Evolutionary conservation across 2,888 invertebrate genomes (phyloP).

Genomic region (Hoplodrina ambigua): DNA sequence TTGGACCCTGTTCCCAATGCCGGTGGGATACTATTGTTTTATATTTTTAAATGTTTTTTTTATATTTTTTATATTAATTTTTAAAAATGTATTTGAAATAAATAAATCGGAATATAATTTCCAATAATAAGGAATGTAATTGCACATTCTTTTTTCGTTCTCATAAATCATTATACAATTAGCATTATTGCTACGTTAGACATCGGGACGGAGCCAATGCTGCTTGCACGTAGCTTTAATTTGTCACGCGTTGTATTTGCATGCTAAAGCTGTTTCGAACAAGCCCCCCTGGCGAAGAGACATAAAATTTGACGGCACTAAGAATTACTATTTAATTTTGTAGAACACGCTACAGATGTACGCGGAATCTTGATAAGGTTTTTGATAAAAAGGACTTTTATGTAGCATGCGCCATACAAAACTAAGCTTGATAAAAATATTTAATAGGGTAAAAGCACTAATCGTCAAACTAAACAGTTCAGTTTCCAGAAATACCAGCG

Average conservation of each 20-base stretch:
- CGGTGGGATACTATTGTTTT: too few species aligned
- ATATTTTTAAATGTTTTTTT: too few species aligned
- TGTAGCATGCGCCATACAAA: too few species aligned
- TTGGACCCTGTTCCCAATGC: too few species aligned
- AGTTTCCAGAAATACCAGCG: too few species aligned
- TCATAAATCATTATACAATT: constrained; percentile 50
- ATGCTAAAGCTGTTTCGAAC: constrained; percentile 70
- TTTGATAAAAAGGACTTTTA: not conserved
- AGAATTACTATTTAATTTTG: constrained; percentile 45
- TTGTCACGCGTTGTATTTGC: constrained; percentile 78
- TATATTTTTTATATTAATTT: too few species aligned
- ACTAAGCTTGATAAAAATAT: too few species aligned
- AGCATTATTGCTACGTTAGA: constrained; percentile 41
- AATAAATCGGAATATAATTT: constrained; percentile 13
- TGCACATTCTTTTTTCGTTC: constrained; percentile 23
- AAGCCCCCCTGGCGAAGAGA: constrained; percentile 68
- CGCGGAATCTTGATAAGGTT: constrained; percentile 37
- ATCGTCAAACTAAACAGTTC: too few species aligned
- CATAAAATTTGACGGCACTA: constrained; percentile 69
- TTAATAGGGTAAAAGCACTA: too few species aligned
- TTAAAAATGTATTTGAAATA: too few species aligned
- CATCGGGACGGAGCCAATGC: constrained; percentile 39
- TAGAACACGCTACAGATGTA: constrained; percentile 31
- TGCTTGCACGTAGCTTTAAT: constrained; percentile 70
- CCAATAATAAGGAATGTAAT: constrained; percentile 5